Evolutionary conservation across 2,113 vertebrate species (phyloP).

Genomic region (Melospiza melodia): DNA sequence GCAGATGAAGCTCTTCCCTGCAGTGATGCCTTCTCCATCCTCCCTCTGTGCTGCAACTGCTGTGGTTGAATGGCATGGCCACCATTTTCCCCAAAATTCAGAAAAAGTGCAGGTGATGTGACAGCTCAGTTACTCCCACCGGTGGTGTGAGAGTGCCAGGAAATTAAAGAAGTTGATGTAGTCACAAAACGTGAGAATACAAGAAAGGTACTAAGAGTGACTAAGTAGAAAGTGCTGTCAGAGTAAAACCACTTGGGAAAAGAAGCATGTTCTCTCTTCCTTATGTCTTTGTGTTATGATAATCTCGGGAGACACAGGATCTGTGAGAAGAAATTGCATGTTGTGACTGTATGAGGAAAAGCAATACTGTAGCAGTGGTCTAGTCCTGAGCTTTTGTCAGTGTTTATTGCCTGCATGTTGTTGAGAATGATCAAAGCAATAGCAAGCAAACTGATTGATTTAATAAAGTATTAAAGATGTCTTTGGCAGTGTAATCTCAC

Average conservation of each 20-base stretch:
- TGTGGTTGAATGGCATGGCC: neutral
- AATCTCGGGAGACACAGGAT: neutral
- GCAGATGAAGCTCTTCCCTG: neutral
- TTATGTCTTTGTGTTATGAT: neutral
- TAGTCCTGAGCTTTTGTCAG: neutral
- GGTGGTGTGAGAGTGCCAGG: neutral
- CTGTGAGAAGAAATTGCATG: neutral
- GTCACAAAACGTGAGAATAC: neutral
- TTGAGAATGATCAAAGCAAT: neutral
- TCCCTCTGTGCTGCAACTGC: fast-evolving
- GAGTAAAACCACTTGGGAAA: neutral
- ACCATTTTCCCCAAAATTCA: neutral
- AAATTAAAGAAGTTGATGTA: neutral
- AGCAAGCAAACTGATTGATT: neutral
- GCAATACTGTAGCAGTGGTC: neutral
- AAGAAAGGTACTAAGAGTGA: neutral
- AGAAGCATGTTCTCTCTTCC: neutral
- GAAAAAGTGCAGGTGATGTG: neutral
- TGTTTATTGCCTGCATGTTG: neutral
- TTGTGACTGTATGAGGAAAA: neutral
- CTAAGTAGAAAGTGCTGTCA: neutral
- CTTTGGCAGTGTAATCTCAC: neutral
- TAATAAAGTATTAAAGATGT: neutral
- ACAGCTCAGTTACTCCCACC: neutral
- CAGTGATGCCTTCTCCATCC: neutral